These are phyloP conservation scores for Germaria angustata DNA, from an alignment of 2,888 invertebrate genomes.

Conservation along the genomic window DNA sequence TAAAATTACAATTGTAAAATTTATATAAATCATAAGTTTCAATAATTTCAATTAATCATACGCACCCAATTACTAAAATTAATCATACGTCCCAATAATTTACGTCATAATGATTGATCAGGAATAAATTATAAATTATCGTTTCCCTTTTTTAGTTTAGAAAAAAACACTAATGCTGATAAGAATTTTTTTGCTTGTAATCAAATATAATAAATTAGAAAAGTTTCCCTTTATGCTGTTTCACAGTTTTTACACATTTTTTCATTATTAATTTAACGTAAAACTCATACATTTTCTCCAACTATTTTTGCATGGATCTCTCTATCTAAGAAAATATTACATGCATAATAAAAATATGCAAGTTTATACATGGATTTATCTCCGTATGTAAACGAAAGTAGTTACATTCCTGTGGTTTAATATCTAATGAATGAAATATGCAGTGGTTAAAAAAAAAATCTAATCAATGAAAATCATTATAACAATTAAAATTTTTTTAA, in stretches of 20 bases:
- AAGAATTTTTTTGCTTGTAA: neutral
- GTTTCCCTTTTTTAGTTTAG: neutral
- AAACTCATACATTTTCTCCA: neutral
- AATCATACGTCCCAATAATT: no score
- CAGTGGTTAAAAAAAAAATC: neutral
- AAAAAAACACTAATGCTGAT: slow-evolving; percentile 42
- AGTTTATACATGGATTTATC: neutral
- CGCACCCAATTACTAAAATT: no score
- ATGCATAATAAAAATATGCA: slow-evolving; percentile 22
- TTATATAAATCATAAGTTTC: slow-evolving; percentile 44
- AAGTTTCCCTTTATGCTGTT: neutral
- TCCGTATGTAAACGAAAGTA: neutral
- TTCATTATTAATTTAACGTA: slow-evolving; percentile 12
- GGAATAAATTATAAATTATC: neutral
- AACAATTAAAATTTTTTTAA: no score
- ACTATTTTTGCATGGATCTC: neutral
- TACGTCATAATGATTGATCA: no score
- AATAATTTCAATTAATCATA: slow-evolving; percentile 2
- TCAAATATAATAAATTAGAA: slow-evolving; percentile 49
- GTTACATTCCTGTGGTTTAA: neutral
- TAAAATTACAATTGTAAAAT: neutral
- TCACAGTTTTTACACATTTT: neutral
- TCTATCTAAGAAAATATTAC: slow-evolving; percentile 33
- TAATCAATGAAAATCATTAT: no score
- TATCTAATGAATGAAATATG: neutral